Evolutionary conservation across 64 coral and sea anemone genomes (phyloP).

Genomic region (Anthopleura sola): DNA sequence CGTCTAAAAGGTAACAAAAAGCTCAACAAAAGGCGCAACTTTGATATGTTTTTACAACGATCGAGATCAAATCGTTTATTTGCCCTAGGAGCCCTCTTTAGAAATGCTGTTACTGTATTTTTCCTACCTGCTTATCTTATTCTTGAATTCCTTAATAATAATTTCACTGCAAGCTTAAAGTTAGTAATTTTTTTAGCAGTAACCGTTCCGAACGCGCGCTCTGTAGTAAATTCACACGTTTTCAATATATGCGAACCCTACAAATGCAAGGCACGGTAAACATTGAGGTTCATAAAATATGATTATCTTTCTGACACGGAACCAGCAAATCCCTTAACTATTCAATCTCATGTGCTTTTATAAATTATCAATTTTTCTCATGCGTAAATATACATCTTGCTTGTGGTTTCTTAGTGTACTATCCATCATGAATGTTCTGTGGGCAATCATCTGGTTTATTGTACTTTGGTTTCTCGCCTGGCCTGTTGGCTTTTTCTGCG

Average conservation of each 20-base stretch:
- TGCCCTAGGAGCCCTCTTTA: background rate
- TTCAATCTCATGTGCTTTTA: background rate
- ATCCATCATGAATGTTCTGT: constrained; percentile 66
- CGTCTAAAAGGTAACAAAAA: background rate
- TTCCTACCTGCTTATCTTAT: background rate
- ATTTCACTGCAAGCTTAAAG: background rate
- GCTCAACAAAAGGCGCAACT: background rate
- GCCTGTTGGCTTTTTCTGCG: constrained; percentile 80
- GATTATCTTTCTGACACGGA: background rate
- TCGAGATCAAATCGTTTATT: background rate
- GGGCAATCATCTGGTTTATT: constrained; percentile 86
- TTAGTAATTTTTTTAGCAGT: background rate
- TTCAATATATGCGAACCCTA: no score
- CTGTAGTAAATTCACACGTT: background rate
- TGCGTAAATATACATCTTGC: background rate
- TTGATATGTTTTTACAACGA: background rate
- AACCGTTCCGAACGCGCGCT: background rate
- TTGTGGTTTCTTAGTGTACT: constrained; percentile 9
- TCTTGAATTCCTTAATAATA: background rate
- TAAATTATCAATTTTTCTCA: background rate
- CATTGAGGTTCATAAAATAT: background rate
- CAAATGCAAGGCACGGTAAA: background rate
- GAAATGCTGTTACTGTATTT: background rate
- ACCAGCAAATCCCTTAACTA: background rate
- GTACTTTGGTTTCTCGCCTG: constrained; percentile 63